Base-by-base conservation (phyloP, 2,113 vertebrate species). In the Pampusana beccarii region DNA sequence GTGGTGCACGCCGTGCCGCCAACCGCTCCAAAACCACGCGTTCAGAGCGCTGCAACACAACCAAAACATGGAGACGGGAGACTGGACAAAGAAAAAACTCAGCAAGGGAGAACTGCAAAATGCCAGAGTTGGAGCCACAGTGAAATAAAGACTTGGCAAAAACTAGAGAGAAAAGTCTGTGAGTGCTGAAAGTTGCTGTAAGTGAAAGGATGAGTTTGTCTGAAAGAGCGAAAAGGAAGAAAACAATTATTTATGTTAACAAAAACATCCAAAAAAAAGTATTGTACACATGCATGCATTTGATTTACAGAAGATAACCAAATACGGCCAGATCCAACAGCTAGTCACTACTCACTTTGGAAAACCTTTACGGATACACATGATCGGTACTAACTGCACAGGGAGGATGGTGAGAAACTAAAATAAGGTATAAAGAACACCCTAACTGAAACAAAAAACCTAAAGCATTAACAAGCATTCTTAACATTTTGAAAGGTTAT, bases 1-100 rank as follows among this genome's bases (percentile, higher is more conserved):
- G 95, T 56, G 95, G 92, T 93, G 94, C 94, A 84, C 31, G 19
- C 92, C 9, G 31, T 50, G 94, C 94, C 95, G 83, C 88, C 95
- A 77, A 83, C 92, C 54, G 92, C 95, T 92, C 92, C 80, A 58
- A 90, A 95, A 92, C 95, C 92, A 26, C 92, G 33, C 12, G 10
- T 38, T 90, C 82, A 60, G 70, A 89, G 78, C 1, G 0, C 85
- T 79, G 38, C 44, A 18, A 60, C 16, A n/a, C 7, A 86, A 93
- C 77, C 86, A 64, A 60, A 91, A 62, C 81, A 58, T 3, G 10
- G 2, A 57, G 61, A 44, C 6, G 50, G 83, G 80, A 92, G 86
- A 82, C 21, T 3, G 4, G 89, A 91, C 94, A 80, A 44, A 81
- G 38, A 25, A 77, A 46, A 87, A 81, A 57, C 61, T 23, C 88